phyloP scores from a whole-genome alignment of 2,888 invertebrate genomes.

The Heliconius hortense region DNA sequence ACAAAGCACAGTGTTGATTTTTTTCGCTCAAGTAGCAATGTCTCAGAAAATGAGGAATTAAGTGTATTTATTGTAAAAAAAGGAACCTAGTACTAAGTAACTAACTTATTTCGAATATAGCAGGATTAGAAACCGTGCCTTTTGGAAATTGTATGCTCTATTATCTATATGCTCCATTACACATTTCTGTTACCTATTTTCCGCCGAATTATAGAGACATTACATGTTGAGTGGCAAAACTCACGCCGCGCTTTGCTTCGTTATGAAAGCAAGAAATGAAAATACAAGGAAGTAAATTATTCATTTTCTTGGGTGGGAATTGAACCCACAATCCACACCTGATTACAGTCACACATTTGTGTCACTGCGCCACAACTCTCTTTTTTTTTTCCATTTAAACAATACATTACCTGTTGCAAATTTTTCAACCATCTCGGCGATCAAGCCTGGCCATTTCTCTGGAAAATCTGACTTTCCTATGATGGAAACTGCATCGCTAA shows the following conservation, averaged over 20 bases:
- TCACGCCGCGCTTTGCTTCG: neutral
- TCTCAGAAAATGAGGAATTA: no score
- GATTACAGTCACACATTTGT: neutral
- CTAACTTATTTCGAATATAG: no score
- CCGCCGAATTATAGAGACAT: neutral
- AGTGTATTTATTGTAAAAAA: no score
- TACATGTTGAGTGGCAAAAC: neutral
- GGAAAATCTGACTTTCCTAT: conserved; percentile 99
- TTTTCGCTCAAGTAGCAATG: no score
- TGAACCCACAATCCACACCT: neutral
- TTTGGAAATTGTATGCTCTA: no score
- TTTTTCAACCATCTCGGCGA: conserved; percentile 96
- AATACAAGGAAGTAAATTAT: neutral
- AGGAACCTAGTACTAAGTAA: no score
- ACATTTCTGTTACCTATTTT: no score
- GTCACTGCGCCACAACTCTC: neutral
- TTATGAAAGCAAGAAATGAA: neutral
- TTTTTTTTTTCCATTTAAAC: neutral
- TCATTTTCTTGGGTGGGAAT: neutral
- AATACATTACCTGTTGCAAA: conserved; percentile 85
- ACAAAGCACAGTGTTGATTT: no score
- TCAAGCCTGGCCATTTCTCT: conserved; percentile 96
- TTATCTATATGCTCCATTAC: no score
- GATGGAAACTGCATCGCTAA: conserved; percentile 97
- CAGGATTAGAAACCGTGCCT: no score